Conservation (phyloP, 2,113 vertebrate genomes). For the Elgaria multicarinata region DNA sequence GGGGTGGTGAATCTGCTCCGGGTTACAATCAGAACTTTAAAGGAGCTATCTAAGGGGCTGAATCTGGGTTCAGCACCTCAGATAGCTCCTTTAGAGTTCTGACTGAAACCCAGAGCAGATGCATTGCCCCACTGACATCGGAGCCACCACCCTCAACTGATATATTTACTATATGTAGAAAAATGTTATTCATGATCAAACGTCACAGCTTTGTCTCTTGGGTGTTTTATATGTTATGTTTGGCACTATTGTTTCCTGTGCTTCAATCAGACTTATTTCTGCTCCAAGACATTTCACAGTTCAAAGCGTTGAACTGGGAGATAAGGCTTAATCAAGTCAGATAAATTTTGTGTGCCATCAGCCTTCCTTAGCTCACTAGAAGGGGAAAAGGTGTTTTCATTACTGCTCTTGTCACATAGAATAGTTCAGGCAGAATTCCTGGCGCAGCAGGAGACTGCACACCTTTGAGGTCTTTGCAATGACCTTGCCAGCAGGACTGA, state of each 20-base stretch:
- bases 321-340: slow-evolving; percentile 5
- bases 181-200: neutral
- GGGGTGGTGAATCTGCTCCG: no score
- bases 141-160: no score
- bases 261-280: neutral
- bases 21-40: no score
- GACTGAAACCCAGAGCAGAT: no score
- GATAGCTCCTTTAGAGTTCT: no score
- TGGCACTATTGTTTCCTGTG: neutral
- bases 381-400: slow-evolving; percentile 4
- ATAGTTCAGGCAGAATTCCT: slow-evolving; percentile 1
- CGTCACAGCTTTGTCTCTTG: neutral
- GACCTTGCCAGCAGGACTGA: slow-evolving; percentile 13
- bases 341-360: slow-evolving; percentile 1
- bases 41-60: no score
- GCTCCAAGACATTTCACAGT: neutral
- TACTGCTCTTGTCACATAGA: slow-evolving; percentile 4
- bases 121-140: no score
- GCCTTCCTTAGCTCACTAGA: neutral
- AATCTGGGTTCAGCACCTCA: no score
- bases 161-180: neutral
- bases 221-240: neutral
- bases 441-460: neutral
- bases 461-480: neutral
- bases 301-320: slow-evolving; percentile 1